Base-by-base conservation (phyloP, 2,113 vertebrate species). In the Phainopepla nitens region DNA sequence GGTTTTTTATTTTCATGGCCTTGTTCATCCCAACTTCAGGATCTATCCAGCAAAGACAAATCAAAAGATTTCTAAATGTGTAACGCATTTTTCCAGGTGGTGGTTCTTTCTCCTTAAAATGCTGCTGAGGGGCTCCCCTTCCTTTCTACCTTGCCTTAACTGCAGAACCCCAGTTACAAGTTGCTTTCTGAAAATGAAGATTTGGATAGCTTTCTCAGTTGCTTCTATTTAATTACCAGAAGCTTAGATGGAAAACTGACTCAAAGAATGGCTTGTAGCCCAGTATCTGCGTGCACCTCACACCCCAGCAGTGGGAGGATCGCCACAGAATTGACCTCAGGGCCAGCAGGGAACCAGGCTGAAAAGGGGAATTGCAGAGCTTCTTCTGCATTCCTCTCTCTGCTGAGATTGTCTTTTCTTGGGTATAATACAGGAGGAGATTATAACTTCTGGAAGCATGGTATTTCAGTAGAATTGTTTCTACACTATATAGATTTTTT, bases 191-290 rank as follows among this genome's bases (percentile, higher is more conserved):
- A 49, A 1, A 3, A 35, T 25, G 23, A 78, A 35, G 42, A 44
- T 82, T 87, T 85, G 64, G 57, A 22, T 53, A 76, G 16, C 51
- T 72, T 87, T 85, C 27, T 91, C 39, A 29, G 39, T 73, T 57
- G 54, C 35, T 90, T 79, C 15, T 24, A 23, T 85, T 93, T 85
- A 56, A 87, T 94, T 89, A n/a, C 57, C 54, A 61, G 73, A 77
- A 42, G 11, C 42, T 78, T 54, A 54, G 73, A 86, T 73, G 18
- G 50, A 27, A 83, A 65, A 45, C 41, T 61, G 44, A 11, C 69
- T 91, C 49, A 53, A 79, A 79, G 62, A 72, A 62, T 58, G 44
- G 15, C 42, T 77, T 85, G 22, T 35, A 85, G 84, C 71, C 84
- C 47, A 2, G 4, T 19, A 65, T 25, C 36, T 91, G 47, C 0